These are phyloP conservation scores for Ranitomeya imitator DNA, from an alignment of 2,113 vertebrate genomes.

Conservation along the genomic window DNA sequence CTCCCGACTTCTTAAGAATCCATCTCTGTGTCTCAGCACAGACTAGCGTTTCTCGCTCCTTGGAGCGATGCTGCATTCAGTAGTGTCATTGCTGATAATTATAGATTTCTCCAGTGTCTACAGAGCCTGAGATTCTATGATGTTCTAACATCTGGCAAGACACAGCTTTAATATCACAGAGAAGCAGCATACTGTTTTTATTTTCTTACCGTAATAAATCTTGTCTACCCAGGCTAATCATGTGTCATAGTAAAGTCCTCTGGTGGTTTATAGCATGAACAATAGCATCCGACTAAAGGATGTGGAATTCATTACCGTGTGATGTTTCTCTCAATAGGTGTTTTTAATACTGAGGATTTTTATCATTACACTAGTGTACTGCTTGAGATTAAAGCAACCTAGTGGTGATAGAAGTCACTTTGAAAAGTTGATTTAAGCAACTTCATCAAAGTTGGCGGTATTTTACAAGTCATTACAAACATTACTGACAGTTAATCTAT, in stretches of 20 bases:
- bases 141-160: slow-evolving; percentile 37
- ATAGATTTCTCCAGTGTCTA: slow-evolving; percentile 50
- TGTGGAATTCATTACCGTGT: slow-evolving; percentile 35
- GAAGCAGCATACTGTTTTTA: slow-evolving; percentile 55
- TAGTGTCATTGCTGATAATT: slow-evolving; percentile 49
- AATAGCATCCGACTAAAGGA: slow-evolving; percentile 19
- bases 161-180: slow-evolving; percentile 50
- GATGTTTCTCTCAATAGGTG: slow-evolving; percentile 43
- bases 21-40: background rate
- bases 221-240: slow-evolving; percentile 53
- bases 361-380: slow-evolving; percentile 10
- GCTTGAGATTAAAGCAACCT: background rate
- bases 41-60: slow-evolving; percentile 16
- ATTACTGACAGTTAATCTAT: background rate
- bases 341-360: slow-evolving; percentile 18
- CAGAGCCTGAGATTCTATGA: slow-evolving; percentile 30
- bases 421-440: slow-evolving; percentile 33
- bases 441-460: slow-evolving; percentile 8
- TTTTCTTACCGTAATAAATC: slow-evolving; percentile 54
- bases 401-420: slow-evolving; percentile 17
- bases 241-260: slow-evolving; percentile 51
- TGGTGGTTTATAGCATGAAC: slow-evolving; percentile 47
- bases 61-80: slow-evolving; percentile 29
- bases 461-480: background rate
- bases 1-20: background rate